A percentile compares a stretch with the other conserved stretches of the same genome.
phyloP scores from a whole-genome alignment of 2,797 vertebrate species.

The Galagoides demidoff region DNA sequence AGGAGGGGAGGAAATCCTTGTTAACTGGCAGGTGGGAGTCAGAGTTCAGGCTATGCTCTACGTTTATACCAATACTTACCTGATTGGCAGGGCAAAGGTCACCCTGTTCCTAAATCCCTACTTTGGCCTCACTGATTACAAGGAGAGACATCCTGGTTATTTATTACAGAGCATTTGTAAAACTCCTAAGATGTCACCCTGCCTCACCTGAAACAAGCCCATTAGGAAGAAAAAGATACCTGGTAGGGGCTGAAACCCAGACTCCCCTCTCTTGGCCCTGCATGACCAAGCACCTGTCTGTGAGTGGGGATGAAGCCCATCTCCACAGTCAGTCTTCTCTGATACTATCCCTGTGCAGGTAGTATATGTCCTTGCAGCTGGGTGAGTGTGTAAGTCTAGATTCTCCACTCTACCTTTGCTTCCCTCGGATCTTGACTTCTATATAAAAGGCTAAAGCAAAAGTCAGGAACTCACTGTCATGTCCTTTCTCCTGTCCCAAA shows the following conservation, averaged over 20 bases:
- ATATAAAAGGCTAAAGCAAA: background rate
- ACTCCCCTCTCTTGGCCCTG: background rate
- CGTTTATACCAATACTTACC: background rate
- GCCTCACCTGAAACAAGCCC: background rate
- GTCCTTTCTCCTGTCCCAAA: too few species aligned
- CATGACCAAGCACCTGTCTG: fast-evolving
- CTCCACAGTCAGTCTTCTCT: background rate
- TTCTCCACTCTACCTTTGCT: background rate
- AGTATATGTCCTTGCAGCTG: fast-evolving
- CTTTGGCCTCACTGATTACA: background rate
- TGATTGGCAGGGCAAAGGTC: fast-evolving
- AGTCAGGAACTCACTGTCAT: background rate
- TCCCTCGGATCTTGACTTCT: background rate
- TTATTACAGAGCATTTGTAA: background rate
- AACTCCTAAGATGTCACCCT: background rate
- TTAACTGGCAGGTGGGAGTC: fast-evolving
- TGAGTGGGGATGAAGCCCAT: background rate
- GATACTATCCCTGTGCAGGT: background rate
- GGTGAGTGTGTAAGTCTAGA: background rate
- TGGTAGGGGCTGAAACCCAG: background rate
- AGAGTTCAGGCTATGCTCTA: background rate
- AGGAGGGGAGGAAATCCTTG: background rate
- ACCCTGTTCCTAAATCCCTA: background rate
- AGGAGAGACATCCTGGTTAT: background rate
- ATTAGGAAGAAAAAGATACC: background rate